A percentile compares a stretch with the other conserved stretches of the same genome.
These are phyloP conservation scores for Myodes glareolus DNA, from an alignment of 2,113 vertebrate species.

Conservation along the genomic window DNA sequence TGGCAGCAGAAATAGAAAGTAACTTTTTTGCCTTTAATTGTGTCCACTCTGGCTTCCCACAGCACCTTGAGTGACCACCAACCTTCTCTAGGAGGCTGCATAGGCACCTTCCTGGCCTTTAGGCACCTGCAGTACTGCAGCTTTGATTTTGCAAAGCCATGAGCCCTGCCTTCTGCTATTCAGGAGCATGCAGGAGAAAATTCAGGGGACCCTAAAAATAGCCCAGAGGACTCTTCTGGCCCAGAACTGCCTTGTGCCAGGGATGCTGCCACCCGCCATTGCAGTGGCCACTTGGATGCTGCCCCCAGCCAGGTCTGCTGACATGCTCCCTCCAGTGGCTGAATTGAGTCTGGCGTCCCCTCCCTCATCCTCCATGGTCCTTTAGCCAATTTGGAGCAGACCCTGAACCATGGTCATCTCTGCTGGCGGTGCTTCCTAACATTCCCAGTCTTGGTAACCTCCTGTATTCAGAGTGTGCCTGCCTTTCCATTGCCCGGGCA, in stretches of 20 bases:
- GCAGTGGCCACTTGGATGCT: background rate
- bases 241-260: conserved; percentile 43
- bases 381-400: background rate
- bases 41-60: background rate
- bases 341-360: background rate
- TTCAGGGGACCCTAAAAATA: conserved; percentile 83
- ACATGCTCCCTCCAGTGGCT: background rate
- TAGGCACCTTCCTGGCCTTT: background rate
- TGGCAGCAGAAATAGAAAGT: rapidly evolving
- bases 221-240: conserved; percentile 73
- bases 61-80: rapidly evolving
- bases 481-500: background rate
- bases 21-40: background rate
- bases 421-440: background rate
- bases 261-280: background rate
- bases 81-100: background rate
- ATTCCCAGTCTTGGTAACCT: too few species aligned
- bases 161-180: conserved; percentile 73
- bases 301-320: too few species aligned
- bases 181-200: conserved; percentile 61
- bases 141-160: conserved; percentile 78
- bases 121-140: conserved; percentile 46
- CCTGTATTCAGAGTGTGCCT: background rate
- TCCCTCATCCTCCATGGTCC: background rate
- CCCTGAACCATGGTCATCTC: background rate